These are phyloP conservation scores for Megaceryle alcyon DNA, from an alignment of 2,797 vertebrate species.

Conservation along the genomic window DNA sequence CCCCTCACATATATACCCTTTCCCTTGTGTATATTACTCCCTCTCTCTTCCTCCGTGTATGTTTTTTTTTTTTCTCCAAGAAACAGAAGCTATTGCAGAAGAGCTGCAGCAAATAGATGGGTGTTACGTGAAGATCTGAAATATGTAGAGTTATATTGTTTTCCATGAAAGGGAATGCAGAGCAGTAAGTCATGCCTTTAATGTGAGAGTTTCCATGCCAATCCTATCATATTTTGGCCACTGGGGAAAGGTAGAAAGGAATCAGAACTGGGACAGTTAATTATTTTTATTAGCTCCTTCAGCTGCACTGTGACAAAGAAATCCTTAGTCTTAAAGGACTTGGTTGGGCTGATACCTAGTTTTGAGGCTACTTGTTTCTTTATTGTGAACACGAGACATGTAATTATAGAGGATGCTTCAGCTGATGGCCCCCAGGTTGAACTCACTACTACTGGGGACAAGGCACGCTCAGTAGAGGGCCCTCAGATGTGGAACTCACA, in stretches of 20 bases:
- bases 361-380: slow-evolving; percentile 17
- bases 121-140: slow-evolving; percentile 26
- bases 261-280: not conserved
- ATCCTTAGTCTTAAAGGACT: slow-evolving; percentile 9
- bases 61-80: not conserved
- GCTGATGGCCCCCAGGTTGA: slow-evolving; percentile 28
- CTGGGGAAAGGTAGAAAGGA: not conserved
- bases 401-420: slow-evolving; percentile 13
- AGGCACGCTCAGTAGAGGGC: slow-evolving; percentile 72
- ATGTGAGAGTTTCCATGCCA: not conserved
- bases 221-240: not conserved
- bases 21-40: not conserved
- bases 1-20: not conserved
- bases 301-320: not conserved
- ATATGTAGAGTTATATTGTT: not conserved
- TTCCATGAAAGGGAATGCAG: slow-evolving; percentile 10
- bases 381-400: not conserved
- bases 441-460: slow-evolving; percentile 69
- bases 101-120: not conserved
- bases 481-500: slow-evolving; percentile 71
- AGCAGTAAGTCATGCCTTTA: slow-evolving; percentile 6
- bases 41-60: slow-evolving; percentile 37
- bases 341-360: not conserved
- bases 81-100: slow-evolving; percentile 29
- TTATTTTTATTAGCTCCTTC: not conserved